These are phyloP conservation scores for Macroramphosus scolopax DNA, from an alignment of 2,797 vertebrate species.

Conservation along the genomic window DNA sequence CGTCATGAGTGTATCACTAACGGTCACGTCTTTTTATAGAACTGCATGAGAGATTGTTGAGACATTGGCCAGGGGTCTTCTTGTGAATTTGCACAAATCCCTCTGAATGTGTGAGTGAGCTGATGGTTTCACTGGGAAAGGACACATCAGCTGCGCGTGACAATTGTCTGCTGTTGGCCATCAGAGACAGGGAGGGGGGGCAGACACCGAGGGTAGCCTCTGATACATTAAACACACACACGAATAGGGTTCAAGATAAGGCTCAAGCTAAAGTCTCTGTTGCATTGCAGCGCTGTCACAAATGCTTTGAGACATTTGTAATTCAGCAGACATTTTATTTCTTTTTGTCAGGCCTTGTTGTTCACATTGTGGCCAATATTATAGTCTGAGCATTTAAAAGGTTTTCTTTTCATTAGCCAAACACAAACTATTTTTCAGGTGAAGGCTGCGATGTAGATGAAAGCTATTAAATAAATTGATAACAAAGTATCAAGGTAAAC, in stretches of 20 bases:
- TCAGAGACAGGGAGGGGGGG: slow-evolving; percentile 24
- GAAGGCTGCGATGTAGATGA: too few species aligned
- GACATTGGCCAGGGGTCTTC: slow-evolving; percentile 22
- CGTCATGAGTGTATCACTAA: slow-evolving; percentile 10
- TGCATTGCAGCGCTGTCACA: too few species aligned
- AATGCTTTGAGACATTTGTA: too few species aligned
- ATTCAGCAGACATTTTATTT: too few species aligned
- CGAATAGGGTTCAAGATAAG: background rate
- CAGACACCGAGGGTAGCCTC: slow-evolving; percentile 1
- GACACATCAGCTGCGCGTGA: slow-evolving; percentile 62
- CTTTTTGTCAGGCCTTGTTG: too few species aligned
- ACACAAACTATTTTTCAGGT: too few species aligned
- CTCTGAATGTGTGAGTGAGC: slow-evolving; percentile 14
- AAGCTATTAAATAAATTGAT: too few species aligned
- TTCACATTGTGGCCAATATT: too few species aligned
- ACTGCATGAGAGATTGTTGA: slow-evolving; percentile 25
- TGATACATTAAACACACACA: background rate
- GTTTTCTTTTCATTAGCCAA: too few species aligned
- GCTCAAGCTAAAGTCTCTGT: too few species aligned
- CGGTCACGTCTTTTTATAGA: slow-evolving; percentile 30
- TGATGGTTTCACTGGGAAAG: background rate
- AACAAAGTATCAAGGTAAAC: too few species aligned
- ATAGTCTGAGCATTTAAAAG: too few species aligned
- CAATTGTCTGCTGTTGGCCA: slow-evolving; percentile 54
- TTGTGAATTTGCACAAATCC: slow-evolving; percentile 41